Conservation (phyloP, 1,140 invertebrate genomes). For the Nephila pilipes region DNA sequence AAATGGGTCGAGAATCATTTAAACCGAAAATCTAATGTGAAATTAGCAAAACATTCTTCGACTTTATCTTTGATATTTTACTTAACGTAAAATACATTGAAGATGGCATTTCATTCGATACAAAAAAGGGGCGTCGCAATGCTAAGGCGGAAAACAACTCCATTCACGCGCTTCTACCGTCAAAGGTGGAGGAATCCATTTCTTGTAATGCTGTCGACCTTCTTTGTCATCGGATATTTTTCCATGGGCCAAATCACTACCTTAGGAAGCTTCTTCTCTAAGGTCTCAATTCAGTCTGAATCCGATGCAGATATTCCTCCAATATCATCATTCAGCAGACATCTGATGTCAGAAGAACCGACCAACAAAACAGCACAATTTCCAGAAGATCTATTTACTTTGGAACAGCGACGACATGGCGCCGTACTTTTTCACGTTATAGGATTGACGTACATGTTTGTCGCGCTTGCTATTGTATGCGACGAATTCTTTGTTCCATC, state of each 20-base stretch:
- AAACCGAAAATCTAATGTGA: neutral
- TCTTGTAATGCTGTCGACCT: slow-evolving; percentile 30
- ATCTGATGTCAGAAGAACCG: slow-evolving; percentile 1
- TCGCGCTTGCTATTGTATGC: slow-evolving; percentile 94
- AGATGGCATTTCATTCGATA: neutral
- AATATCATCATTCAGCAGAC: neutral
- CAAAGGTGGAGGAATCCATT: slow-evolving; percentile 71
- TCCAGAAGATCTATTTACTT: slow-evolving; percentile 92
- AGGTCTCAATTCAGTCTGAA: neutral
- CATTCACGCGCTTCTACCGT: slow-evolving; percentile 54
- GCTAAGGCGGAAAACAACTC: neutral
- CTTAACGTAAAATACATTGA: neutral
- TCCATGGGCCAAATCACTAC: slow-evolving; percentile 67
- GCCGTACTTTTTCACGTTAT: slow-evolving; percentile 92
- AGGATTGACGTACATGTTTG: slow-evolving; percentile 96
- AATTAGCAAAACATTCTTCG: neutral
- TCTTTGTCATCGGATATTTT: slow-evolving; percentile 67
- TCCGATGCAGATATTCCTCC: neutral
- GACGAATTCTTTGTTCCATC: slow-evolving; percentile 97
- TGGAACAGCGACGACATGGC: slow-evolving; percentile 89
- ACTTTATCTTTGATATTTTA: neutral
- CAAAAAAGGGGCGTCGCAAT: slow-evolving; percentile 1
- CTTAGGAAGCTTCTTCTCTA: slow-evolving; percentile 11
- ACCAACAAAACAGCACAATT: slow-evolving; percentile 83
- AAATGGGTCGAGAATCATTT: neutral